Base-by-base conservation (phyloP, 2,797 vertebrate species). In the Paratrypauchen microcephalus region DNA sequence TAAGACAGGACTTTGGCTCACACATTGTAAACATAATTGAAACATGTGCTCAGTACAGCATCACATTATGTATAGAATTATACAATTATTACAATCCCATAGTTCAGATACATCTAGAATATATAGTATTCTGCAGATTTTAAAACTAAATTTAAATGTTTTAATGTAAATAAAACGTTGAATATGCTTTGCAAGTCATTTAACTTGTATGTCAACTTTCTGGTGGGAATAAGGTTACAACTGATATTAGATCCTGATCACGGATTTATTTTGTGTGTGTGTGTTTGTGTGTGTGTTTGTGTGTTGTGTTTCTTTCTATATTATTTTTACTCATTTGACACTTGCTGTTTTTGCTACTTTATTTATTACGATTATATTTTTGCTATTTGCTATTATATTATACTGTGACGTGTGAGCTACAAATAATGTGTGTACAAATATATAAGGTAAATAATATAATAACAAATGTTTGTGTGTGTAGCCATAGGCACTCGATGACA, bases 21-120 rank as follows among this genome's bases (percentile, higher is more conserved):
- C 71, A 73, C n/a, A 7, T n/a, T 61, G 59, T 28, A 54, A 77
- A 79, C 59, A 56, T 6, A 56, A 58, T 52, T 63, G n/a, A 72
- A 81, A 83, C 87, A 88, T 77, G 86, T 89, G 71, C 68, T 78
- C 84, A 84, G 82, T 72, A 69, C 9, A 55, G 6, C 65, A 82
- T 73, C 70, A 5, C 59, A 9, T 57, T 66, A 57, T 28, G 65
- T 69, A 73, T 26, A 66, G 30, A 82, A 70, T 77, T 64, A 63
- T 72, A 65, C 62, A 75, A n/a, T n/a, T n/a, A n/a, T n/a, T 26
- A 64, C 12, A 61, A 56, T 67, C 55, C 60, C 6, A 28, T 13
- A 9, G 26, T 58, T 58, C 56, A 60, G 30, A 60, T 21, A 24
- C 2, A 30, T 15, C 5, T 3, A 26, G 32, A 52, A 52, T 21